Percentiles rank a stretch among this genome's conserved stretches.
phyloP scores from a whole-genome alignment of 1,140 invertebrate genomes.

The Lepidostoma basale region DNA sequence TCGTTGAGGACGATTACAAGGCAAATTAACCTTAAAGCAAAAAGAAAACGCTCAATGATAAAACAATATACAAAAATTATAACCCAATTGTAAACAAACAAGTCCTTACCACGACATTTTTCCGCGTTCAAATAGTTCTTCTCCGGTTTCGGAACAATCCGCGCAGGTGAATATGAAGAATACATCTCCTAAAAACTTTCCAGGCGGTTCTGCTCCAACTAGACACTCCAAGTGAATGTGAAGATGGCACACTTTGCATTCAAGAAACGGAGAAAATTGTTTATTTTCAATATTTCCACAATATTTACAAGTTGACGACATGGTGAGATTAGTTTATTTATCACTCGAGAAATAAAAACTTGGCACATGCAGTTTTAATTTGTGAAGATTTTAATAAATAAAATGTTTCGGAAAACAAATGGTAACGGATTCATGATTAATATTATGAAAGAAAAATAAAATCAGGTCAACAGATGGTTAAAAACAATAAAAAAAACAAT shows the following conservation, averaged over 20 bases:
- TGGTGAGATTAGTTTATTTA: too few species aligned
- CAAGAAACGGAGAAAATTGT: constrained; percentile 31
- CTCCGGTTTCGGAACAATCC: constrained; percentile 31
- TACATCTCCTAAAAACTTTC: constrained; percentile 39
- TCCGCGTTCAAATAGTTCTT: constrained; percentile 36
- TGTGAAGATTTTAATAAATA: too few species aligned
- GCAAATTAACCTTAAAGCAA: constrained; percentile 35
- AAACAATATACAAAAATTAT: not conserved
- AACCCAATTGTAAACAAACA: not conserved
- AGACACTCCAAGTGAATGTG: constrained; percentile 38
- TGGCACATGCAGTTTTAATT: too few species aligned
- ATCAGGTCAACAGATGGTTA: too few species aligned
- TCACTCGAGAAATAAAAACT: too few species aligned
- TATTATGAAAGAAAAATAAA: too few species aligned
- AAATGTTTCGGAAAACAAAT: too few species aligned
- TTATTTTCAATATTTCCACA: constrained; percentile 39
- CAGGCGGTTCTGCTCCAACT: constrained; percentile 29
- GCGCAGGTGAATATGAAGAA: constrained; percentile 40
- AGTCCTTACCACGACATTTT: constrained; percentile 40
- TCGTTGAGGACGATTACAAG: constrained; percentile 34
- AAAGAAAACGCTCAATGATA: not conserved
- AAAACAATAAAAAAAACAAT: too few species aligned
- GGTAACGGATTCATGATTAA: too few species aligned
- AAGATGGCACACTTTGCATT: constrained; percentile 31
- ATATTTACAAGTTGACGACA: constrained; percentile 43